Base-by-base conservation (phyloP, 1,140 invertebrate species). In the Telenomus remus region DNA sequence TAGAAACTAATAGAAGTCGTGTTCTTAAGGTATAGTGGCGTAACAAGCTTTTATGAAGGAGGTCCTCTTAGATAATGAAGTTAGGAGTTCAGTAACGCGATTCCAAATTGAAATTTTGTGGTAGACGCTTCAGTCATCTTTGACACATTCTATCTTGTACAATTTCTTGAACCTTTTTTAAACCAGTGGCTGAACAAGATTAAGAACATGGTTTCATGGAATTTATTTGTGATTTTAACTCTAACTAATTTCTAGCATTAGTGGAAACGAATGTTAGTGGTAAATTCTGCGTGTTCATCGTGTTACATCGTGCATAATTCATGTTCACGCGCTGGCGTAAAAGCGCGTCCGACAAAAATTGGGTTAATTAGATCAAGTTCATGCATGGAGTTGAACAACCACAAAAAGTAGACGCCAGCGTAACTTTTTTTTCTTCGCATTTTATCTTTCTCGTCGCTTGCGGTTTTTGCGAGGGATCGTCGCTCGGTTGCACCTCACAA, bases 361-460 rank as follows among this genome's bases (percentile, higher is more conserved):
- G 51, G 69, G 59, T 64, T 72, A 72, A 72, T 72, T 72, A 47
- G 57, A 59, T 72, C 59, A 63, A 57, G 59, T 72, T 63, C 59
- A 64, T 51, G 59, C 46, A 48, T 54, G 42, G 16, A 19, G 50
- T 64, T 42, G 47, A 64, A 54, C 60, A 72, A 57, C 54, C 47
- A 59, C 47, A 42, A 48, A 72, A 69, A 59, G 19, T 51, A 37
- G 50, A 10, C 43, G 16, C 14, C 7, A n/a, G 44, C 19, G 19
- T 27, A n/a, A n/a, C n/a, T 27, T 27, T 27, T 27, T 27, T 27
- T 27, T 27, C 19, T 27, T 27, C 19, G 1, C 6, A 27, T 27
- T 27, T 27, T 27, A 27, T 27, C 50, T 69, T 53, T 60, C 57
- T 42, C 34, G 55, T 39, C 50, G 47, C 35, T 16, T 15, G 44